phyloP scores from a whole-genome alignment of 2,888 invertebrate genomes.

The Trissolcus brochymenae region DNA sequence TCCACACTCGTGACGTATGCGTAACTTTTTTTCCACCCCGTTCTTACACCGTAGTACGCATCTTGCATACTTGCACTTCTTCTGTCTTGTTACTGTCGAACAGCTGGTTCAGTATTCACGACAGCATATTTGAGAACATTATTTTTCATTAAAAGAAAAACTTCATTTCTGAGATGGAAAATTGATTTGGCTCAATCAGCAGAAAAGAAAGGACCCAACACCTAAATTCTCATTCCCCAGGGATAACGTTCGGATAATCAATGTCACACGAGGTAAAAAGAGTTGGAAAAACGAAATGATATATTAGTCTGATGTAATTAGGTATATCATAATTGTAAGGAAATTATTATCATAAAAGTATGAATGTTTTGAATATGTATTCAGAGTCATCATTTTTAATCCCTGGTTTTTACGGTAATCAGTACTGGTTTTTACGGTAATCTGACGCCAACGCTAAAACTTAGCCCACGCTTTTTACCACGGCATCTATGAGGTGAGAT shows the following conservation, averaged over 20 bases:
- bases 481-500: constrained; percentile 51
- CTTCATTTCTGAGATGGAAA: not conserved
- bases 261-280: too few species aligned
- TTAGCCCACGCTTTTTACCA: constrained; percentile 47
- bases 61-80: constrained; percentile 59
- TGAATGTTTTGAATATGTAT: too few species aligned
- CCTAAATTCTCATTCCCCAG: too few species aligned
- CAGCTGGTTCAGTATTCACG: constrained; percentile 48
- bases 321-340: too few species aligned
- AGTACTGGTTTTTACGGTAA: constrained; percentile 56
- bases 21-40: constrained; percentile 46
- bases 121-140: constrained; percentile 58
- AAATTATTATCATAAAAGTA: too few species aligned
- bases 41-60: constrained; percentile 57
- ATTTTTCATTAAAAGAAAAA: constrained; percentile 42
- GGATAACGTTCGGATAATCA: too few species aligned
- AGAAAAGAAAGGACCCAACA: too few species aligned
- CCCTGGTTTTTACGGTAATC: too few species aligned
- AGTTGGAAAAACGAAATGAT: too few species aligned
- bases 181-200: too few species aligned
- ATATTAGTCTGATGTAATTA: too few species aligned
- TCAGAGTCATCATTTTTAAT: too few species aligned
- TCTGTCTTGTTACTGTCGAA: constrained; percentile 55
- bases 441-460: constrained; percentile 40
- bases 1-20: constrained; percentile 59